Percentiles rank a stretch among this genome's conserved stretches.
Conservation (phyloP, 1,140 invertebrate species). For the Neodiprion pinetum region DNA sequence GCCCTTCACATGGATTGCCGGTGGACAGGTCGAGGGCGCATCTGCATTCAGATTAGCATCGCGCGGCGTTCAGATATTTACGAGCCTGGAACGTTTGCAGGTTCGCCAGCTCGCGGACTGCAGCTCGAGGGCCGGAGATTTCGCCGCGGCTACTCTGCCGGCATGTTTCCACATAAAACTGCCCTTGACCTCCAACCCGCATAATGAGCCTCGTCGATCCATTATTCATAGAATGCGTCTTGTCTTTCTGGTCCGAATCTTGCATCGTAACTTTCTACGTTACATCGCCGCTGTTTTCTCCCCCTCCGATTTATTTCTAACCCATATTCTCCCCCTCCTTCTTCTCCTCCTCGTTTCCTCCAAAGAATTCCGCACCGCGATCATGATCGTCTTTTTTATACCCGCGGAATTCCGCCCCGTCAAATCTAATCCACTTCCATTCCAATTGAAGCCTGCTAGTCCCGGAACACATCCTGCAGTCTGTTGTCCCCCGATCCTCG, state of each 20-base stretch:
- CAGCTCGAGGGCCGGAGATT: neutral
- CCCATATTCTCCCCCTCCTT: conserved; percentile 13
- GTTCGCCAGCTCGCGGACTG: conserved; percentile 20
- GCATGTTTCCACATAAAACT: conserved; percentile 49
- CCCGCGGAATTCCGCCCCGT: neutral
- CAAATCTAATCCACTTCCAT: conserved; percentile 5
- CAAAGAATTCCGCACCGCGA: conserved; percentile 30
- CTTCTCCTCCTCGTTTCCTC: conserved; percentile 13
- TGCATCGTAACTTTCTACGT: conserved; percentile 43
- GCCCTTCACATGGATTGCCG: conserved; percentile 44
- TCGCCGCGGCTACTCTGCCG: conserved; percentile 16
- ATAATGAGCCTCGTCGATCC: conserved; percentile 53
- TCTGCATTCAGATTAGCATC: conserved; percentile 57
- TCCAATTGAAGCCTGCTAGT: neutral
- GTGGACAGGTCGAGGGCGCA: conserved; percentile 38
- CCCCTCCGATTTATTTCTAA: neutral
- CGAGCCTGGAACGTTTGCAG: conserved; percentile 30
- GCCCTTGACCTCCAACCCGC: conserved; percentile 56
- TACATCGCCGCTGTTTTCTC: conserved; percentile 38
- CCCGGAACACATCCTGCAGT: neutral
- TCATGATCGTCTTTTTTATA: neutral
- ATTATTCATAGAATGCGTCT: conserved; percentile 57
- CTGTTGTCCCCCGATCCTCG: neutral
- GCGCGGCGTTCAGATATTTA: conserved; percentile 42
- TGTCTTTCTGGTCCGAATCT: conserved; percentile 52